Conservation (phyloP, 2,797 vertebrate genomes). For the Odontamblyopus lacepedii region DNA sequence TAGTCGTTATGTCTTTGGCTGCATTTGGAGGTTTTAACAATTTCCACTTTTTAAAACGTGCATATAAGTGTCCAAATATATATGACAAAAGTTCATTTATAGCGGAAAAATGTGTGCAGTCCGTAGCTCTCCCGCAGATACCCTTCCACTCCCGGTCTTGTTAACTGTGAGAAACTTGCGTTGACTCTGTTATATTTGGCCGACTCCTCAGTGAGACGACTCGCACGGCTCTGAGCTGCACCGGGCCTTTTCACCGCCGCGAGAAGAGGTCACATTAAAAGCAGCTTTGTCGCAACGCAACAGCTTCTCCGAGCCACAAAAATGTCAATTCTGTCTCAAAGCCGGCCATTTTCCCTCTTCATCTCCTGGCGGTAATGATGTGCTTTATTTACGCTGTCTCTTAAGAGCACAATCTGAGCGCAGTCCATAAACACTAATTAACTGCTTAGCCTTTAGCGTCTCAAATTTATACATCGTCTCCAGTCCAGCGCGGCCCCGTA, state of each 20-base stretch:
- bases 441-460: slow-evolving; percentile 74
- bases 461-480: slow-evolving; percentile 72
- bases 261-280: slow-evolving; percentile 78
- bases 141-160: slow-evolving; percentile 52
- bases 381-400: slow-evolving; percentile 81
- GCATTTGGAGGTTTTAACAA: too few species aligned
- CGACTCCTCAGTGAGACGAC: slow-evolving; percentile 70
- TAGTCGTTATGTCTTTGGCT: too few species aligned
- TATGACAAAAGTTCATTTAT: not conserved
- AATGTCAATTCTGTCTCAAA: slow-evolving; percentile 80
- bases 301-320: slow-evolving; percentile 79
- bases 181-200: slow-evolving; percentile 77
- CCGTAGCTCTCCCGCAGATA: slow-evolving; percentile 12
- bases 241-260: slow-evolving; percentile 72
- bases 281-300: slow-evolving; percentile 87
- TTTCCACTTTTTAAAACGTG: too few species aligned
- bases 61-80: not conserved
- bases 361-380: slow-evolving; percentile 75
- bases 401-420: slow-evolving; percentile 72
- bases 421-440: slow-evolving; percentile 79
- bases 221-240: slow-evolving; percentile 57
- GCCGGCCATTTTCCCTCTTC: slow-evolving; percentile 51
- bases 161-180: slow-evolving; percentile 77
- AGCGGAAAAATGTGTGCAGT: not conserved
- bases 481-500: slow-evolving; percentile 61